Evolutionary conservation across 2,113 vertebrate genomes (phyloP), one percentile per base, ranked within the genome.

Genomic region (Apteryx mantelli): DNA sequence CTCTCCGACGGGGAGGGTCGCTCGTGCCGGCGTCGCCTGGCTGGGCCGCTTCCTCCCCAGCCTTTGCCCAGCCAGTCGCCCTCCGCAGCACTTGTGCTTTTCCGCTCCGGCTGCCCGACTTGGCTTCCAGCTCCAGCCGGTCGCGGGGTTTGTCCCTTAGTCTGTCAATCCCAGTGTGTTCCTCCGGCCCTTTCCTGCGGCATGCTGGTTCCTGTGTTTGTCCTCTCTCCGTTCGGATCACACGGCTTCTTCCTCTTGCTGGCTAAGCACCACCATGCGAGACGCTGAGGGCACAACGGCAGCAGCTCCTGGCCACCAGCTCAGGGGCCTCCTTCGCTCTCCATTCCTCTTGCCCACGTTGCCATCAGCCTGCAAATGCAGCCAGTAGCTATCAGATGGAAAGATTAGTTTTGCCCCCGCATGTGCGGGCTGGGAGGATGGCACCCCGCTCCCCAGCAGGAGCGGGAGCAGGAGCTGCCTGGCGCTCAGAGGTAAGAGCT

Each of bases 121-220:
- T 40, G 26, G 32, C 22, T 34, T 46, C 55, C 30, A 3, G 38
- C 17, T 22, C 26, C 40, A 46, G 87, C 4, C 1, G 1, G 46
- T 22, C 24, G 14, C 44, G 9, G 64, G 25, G 28, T 89, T 60
- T 68, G 42, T 82, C 55, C 68, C 80, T 44, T 48, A 30, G 73
- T 64, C 82, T 90, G 71, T 93, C 76, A 75, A 24, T 75, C 55
- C 46, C 42, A 2, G 46, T 12, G 36, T 50, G 6, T 68, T 88
- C 78, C 95, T 71, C 46, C 86, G 90, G 90, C 85, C 92, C 69
- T 75, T 96, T 96, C 96, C 92, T 96, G 68, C 90, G 38, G 68
- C 0, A 2, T 2, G 0, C 88, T 0, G 1, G 88, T 94, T 96
- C 95, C 86, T 60, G 93, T 69, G 80, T 96, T 97, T 96, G 93